Evolutionary conservation across 1,140 invertebrate genomes (phyloP).

Genomic region (Drosophila santomea): DNA sequence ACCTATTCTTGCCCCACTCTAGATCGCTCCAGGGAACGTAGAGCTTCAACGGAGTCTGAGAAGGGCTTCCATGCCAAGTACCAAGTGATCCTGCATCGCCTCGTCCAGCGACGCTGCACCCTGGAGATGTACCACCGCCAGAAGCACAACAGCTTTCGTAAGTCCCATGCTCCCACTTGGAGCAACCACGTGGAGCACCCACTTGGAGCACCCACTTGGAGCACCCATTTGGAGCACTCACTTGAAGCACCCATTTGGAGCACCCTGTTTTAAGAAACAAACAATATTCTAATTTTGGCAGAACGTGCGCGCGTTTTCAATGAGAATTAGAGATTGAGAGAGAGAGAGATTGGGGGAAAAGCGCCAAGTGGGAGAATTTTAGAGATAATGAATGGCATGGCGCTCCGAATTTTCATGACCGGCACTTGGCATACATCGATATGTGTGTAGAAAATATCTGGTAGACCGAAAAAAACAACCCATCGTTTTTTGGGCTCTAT

Average conservation of each 20-base stretch:
- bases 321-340: conserved; percentile 11
- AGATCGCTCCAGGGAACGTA: conserved; percentile 85
- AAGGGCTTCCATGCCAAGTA: conserved; percentile 94
- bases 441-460: conserved; percentile 4
- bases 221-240: conserved; percentile 35
- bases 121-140: conserved; percentile 95
- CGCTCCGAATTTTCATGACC: conserved; percentile 71
- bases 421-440: conserved; percentile 71
- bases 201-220: too few relatives aligned
- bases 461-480: conserved; percentile 17
- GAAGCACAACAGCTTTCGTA: conserved; percentile 93
- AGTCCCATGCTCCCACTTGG: conserved; percentile 72
- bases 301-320: conserved; percentile 58
- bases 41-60: conserved; percentile 94
- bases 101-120: conserved; percentile 96
- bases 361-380: conserved; percentile 31
- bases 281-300: conserved; percentile 63
- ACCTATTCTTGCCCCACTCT: neutral
- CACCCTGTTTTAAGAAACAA: conserved; percentile 57
- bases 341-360: conserved; percentile 6
- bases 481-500: conserved; percentile 53
- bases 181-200: neutral
- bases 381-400: conserved; percentile 43
- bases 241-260: conserved; percentile 12
- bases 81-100: conserved; percentile 93